These are phyloP conservation scores for Ophion slaviceki DNA, from an alignment of 2,888 invertebrate species.

Conservation along the genomic window DNA sequence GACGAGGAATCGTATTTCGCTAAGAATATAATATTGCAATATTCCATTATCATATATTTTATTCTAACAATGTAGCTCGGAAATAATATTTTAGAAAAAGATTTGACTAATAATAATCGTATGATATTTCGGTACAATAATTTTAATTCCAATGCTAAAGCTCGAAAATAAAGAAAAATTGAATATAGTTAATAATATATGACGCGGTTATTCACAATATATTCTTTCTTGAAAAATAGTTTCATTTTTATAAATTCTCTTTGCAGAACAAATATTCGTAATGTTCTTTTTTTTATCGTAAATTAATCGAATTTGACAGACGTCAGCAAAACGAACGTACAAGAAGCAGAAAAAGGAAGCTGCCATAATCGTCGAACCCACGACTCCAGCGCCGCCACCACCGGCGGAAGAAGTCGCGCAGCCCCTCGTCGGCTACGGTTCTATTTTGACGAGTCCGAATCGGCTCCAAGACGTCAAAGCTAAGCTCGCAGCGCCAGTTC, in stretches of 20 bases:
- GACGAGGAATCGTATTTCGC: not conserved
- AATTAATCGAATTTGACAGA: conserved; percentile 66
- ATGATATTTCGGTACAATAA: not conserved
- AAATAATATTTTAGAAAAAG: not conserved
- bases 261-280: not conserved
- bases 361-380: conserved; percentile 62
- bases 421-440: conserved; percentile 76
- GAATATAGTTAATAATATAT: not conserved
- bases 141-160: not conserved
- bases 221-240: not conserved
- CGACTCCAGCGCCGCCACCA: conserved; percentile 64
- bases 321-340: conserved; percentile 82
- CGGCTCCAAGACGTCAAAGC: conserved; percentile 82
- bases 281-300: conserved; percentile 5
- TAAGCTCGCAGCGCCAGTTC: conserved; percentile 81
- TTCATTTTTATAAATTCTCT: no score
- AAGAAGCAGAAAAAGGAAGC: conserved; percentile 82
- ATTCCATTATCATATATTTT: not conserved
- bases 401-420: conserved; percentile 74
- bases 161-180: not conserved
- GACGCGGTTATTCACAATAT: not conserved
- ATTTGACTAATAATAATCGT: not conserved
- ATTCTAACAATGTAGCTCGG: not conserved
- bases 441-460: conserved; percentile 81
- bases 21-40: no score